Base-by-base conservation (phyloP, 64 coral and sea anemone genomes). In the Catalaphyllia jardinei region DNA sequence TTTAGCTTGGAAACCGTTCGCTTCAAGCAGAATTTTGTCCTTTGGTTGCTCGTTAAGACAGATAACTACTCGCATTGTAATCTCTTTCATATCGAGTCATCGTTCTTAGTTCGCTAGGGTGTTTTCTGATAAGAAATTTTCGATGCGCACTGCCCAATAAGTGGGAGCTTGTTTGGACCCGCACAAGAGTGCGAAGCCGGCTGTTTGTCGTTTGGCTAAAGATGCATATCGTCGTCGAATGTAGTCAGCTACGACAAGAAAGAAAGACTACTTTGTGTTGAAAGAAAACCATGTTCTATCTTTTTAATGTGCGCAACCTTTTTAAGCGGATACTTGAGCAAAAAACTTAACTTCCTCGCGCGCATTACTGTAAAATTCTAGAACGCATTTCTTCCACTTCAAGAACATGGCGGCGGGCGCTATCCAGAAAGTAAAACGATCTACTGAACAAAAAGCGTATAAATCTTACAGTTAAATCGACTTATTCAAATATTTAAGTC, bases 111-210 rank as follows among this genome's bases (percentile, higher is more conserved):
- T 67, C 30, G 14, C 50, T 2, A 13, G 62, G 3, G 35, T 85
- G 49, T 52, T 71, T 79, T 85, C 51, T 42, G 18, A 19, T 19
- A 11, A 38, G 38, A 52, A 29, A 71, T 71, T n/a, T 7, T 27
- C 24, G 35, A 52, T 85, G 81, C 81, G 81, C 81, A 85, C 81
- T 18, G 5, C 25, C 25, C 17, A 85, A 64, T 71, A 24, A 77
- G 39, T 77, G 39, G 15, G 63, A 85, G 62, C 81, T 85, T 85
- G 81, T 85, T 85, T 42, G 64, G 81, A 71, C 81, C 38, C 60
- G 60, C 81, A 27, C 38, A 71, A 69, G 22, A 22, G 31, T 2
- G 69, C 35, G 33, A 49, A 71, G 65, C 62, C 33, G 61, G 35
- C 78, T 80, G 54, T 61, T 69, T 61, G 52, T 11, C 27, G 12